phyloP scores from a whole-genome alignment of 2,797 vertebrate genomes.

The Lemur catta region DNA sequence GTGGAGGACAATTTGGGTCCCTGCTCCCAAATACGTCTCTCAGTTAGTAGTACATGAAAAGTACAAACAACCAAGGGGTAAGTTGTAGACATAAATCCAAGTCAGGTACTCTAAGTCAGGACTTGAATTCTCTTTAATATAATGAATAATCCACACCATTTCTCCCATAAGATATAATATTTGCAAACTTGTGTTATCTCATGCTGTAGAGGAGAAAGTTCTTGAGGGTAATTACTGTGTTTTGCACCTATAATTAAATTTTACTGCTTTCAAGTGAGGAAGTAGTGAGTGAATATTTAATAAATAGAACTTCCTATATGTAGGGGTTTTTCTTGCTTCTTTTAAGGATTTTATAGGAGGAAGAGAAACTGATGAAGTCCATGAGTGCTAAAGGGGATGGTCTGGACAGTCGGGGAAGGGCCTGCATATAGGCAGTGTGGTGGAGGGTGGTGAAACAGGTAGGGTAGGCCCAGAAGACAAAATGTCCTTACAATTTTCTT shows the following conservation, averaged over 20 bases:
- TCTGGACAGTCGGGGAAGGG: neutral
- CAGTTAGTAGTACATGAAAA: neutral
- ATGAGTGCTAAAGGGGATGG: too few relatives aligned
- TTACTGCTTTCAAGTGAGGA: neutral
- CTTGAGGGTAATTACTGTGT: neutral
- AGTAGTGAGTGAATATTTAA: neutral
- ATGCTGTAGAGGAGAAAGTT: neutral
- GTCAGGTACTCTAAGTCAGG: neutral
- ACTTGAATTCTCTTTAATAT: neutral
- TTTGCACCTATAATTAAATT: neutral
- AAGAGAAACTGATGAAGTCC: neutral
- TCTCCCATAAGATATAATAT: neutral
- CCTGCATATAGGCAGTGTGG: too few relatives aligned
- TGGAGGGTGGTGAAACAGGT: rapidly evolving
- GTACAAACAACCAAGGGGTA: neutral
- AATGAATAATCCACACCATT: neutral
- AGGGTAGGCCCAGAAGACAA: neutral
- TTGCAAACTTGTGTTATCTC: neutral
- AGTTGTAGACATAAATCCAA: neutral
- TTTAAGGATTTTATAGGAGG: neutral
- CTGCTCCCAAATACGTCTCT: neutral
- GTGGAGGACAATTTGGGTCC: neutral
- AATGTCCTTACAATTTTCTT: neutral
- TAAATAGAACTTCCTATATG: neutral
- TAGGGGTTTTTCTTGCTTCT: neutral